These are phyloP conservation scores for Drosophila persimilis DNA, from an alignment of 1,140 invertebrate genomes.

Conservation along the genomic window DNA sequence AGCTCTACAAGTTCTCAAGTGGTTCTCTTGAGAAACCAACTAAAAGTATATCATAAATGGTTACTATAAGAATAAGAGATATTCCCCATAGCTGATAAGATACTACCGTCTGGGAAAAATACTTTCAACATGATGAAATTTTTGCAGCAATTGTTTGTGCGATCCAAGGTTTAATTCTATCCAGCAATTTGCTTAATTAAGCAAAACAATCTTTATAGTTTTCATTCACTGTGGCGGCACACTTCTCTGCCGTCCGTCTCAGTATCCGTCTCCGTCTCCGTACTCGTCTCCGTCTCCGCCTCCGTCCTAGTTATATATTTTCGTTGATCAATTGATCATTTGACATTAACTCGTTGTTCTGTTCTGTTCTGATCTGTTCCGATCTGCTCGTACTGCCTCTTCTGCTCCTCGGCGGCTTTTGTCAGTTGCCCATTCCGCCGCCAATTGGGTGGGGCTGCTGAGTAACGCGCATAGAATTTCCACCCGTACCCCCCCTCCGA, in stretches of 20 bases:
- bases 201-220: slow-evolving; percentile 37
- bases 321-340: slow-evolving; percentile 71
- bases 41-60: too few relatives aligned
- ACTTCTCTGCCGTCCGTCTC: not conserved
- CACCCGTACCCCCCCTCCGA: slow-evolving; percentile 13
- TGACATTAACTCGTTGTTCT: slow-evolving; percentile 65
- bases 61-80: too few relatives aligned
- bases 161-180: not conserved
- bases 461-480: slow-evolving; percentile 46
- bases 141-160: too few relatives aligned
- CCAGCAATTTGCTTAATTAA: slow-evolving; percentile 32
- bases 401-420: slow-evolving; percentile 43
- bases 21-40: too few relatives aligned
- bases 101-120: too few relatives aligned
- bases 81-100: too few relatives aligned
- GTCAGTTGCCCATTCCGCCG: slow-evolving; percentile 52
- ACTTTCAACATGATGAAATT: too few relatives aligned
- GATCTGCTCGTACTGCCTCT: slow-evolving; percentile 13
- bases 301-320: slow-evolving; percentile 57
- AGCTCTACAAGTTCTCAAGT: too few relatives aligned
- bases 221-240: slow-evolving; percentile 38
- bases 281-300: slow-evolving; percentile 7
- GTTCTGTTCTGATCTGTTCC: slow-evolving; percentile 10
- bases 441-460: slow-evolving; percentile 50
- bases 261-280: slow-evolving; percentile 4